Evolutionary conservation across 2,888 invertebrate genomes (phyloP).

Genomic region (Dynastes maya): DNA sequence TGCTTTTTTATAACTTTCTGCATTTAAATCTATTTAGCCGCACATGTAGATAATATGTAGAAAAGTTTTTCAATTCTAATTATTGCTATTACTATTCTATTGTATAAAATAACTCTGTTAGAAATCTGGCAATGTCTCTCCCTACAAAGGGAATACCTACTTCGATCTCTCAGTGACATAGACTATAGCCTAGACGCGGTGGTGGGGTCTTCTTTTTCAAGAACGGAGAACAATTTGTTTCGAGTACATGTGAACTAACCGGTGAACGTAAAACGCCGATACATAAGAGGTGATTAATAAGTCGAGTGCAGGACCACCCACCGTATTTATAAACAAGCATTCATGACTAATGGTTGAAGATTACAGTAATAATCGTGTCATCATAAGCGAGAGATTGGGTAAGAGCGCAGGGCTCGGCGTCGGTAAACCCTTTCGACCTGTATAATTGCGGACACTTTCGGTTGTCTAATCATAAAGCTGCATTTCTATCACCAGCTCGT

Average conservation of each 20-base stretch:
- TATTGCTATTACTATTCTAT: no score
- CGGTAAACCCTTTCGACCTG: conserved; percentile 63
- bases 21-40: no score
- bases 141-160: no score
- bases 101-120: no score
- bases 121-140: no score
- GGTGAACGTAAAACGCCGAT: conserved; percentile 41
- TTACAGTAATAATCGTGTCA: conserved; percentile 68
- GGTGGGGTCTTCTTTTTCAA: conserved; percentile 23
- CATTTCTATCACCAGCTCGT: conserved; percentile 64
- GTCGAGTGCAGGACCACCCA: conserved; percentile 62
- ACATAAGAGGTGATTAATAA: conserved; percentile 47
- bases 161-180: no score
- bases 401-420: conserved; percentile 55
- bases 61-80: no score
- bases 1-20: no score
- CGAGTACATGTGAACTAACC: conserved; percentile 37
- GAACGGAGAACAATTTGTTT: conserved; percentile 35
- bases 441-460: conserved; percentile 65
- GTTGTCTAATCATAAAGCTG: conserved; percentile 63
- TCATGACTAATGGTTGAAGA: conserved; percentile 67
- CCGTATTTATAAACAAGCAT: conserved; percentile 63
- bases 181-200: no score
- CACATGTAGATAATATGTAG: no score
- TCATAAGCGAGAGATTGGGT: conserved; percentile 54